Evolutionary conservation across 2,888 invertebrate genomes (phyloP).

Genomic region (Pristionchus fissidentatus): DNA sequence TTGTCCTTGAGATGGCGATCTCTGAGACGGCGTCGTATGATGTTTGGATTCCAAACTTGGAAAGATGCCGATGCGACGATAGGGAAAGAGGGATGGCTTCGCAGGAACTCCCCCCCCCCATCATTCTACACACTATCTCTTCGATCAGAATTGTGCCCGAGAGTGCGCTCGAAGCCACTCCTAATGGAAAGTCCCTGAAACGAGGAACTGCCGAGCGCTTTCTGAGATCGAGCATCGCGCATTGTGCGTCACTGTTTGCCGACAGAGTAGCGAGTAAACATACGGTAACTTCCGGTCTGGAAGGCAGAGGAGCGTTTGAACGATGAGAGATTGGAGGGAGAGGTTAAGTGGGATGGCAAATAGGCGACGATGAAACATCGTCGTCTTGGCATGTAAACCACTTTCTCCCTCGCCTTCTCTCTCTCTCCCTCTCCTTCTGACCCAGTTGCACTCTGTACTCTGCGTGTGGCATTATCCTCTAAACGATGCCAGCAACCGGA

Average conservation of each 20-base stretch:
- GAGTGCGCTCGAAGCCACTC: too few relatives aligned
- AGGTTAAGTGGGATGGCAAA: conserved; percentile 40
- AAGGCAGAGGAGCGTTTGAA: conserved; percentile 9
- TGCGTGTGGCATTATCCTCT: too few relatives aligned
- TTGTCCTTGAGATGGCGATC: background rate
- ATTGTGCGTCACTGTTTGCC: too few relatives aligned
- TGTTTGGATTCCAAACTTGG: background rate
- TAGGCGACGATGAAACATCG: conserved; percentile 14
- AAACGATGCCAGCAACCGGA: too few relatives aligned
- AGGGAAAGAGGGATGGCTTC: background rate
- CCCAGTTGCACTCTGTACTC: conserved; percentile 5
- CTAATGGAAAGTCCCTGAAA: background rate
- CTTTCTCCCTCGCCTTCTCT: background rate
- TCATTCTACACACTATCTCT: too few relatives aligned
- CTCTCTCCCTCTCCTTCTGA: background rate
- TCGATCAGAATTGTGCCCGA: too few relatives aligned
- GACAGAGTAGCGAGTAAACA: conserved; percentile 18
- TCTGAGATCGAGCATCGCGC: background rate
- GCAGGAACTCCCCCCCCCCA: too few relatives aligned
- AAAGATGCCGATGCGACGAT: background rate
- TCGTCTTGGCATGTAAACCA: too few relatives aligned
- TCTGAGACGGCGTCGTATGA: background rate
- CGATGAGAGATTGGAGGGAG: background rate
- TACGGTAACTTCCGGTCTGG: conserved; percentile 35
- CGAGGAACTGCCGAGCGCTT: background rate